These are phyloP conservation scores for Tadarida brasiliensis DNA, from an alignment of 2,797 vertebrate genomes.

Conservation along the genomic window DNA sequence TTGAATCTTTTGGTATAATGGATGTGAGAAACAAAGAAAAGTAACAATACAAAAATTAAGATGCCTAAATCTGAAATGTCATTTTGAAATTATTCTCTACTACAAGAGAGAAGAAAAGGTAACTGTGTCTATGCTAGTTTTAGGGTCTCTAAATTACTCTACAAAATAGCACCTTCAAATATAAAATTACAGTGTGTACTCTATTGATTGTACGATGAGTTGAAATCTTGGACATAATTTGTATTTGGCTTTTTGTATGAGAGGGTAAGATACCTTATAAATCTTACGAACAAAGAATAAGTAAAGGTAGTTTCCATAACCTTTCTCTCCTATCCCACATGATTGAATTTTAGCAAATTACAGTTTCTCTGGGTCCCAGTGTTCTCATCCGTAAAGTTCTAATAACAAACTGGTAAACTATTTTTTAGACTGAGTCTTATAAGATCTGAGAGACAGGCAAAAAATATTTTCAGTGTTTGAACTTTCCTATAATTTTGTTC, in stretches of 20 bases:
- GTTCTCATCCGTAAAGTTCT: background rate
- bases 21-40: conserved; percentile 35
- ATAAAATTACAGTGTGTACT: conserved; percentile 44
- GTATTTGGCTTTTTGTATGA: background rate
- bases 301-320: background rate
- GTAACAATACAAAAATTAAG: background rate
- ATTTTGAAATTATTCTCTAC: background rate
- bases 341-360: conserved; percentile 25
- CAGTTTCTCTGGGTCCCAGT: background rate
- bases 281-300: conserved; percentile 8
- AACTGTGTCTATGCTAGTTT: background rate
- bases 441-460: conserved; percentile 4
- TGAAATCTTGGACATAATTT: conserved; percentile 36
- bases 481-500: conserved; percentile 7
- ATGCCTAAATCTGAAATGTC: background rate
- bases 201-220: background rate
- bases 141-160: background rate
- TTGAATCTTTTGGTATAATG: conserved; percentile 30
- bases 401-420: background rate
- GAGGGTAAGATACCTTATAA: background rate
- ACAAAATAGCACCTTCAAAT: background rate
- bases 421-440: background rate
- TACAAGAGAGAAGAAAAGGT: background rate
- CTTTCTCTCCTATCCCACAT: background rate
- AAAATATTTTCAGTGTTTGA: background rate